A percentile compares a stretch with the other conserved stretches of the same genome.
Conservation (phyloP, 2,888 invertebrate species). For the Coenonympha glycerion region DNA sequence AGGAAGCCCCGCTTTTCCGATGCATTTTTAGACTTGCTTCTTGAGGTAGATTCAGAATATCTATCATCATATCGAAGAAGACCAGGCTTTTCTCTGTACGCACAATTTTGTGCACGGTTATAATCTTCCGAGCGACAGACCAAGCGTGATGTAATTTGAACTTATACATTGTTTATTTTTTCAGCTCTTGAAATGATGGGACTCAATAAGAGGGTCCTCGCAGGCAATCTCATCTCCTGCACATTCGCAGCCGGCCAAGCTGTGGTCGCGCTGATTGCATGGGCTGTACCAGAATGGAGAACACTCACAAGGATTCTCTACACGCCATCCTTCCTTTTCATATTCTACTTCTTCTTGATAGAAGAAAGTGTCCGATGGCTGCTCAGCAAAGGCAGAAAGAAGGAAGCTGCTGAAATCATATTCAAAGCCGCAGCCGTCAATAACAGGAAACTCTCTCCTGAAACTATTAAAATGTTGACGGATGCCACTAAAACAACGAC, state of each 20-base stretch:
- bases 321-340: conserved; percentile 77
- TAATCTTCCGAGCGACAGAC: no score
- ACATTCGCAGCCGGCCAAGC: conserved; percentile 81
- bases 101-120: no score
- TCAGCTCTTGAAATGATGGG: conserved; percentile 42
- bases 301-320: conserved; percentile 77
- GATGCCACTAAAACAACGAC: conserved; percentile 25
- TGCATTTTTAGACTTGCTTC: no score
- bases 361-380: conserved; percentile 84
- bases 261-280: conserved; percentile 77
- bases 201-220: conserved; percentile 77
- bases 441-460: conserved; percentile 54
- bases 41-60: no score
- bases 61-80: no score
- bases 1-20: no score
- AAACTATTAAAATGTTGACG: conserved; percentile 40
- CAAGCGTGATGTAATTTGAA: no score
- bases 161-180: no score
- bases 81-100: no score
- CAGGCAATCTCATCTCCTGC: conserved; percentile 79
- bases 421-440: conserved; percentile 62
- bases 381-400: conserved; percentile 75
- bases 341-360: conserved; percentile 77
- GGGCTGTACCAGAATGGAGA: conserved; percentile 80
- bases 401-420: conserved; percentile 64